These are phyloP conservation scores for Sebastes kiyomatsui DNA, from an alignment of 2,797 vertebrate species.

Conservation along the genomic window DNA sequence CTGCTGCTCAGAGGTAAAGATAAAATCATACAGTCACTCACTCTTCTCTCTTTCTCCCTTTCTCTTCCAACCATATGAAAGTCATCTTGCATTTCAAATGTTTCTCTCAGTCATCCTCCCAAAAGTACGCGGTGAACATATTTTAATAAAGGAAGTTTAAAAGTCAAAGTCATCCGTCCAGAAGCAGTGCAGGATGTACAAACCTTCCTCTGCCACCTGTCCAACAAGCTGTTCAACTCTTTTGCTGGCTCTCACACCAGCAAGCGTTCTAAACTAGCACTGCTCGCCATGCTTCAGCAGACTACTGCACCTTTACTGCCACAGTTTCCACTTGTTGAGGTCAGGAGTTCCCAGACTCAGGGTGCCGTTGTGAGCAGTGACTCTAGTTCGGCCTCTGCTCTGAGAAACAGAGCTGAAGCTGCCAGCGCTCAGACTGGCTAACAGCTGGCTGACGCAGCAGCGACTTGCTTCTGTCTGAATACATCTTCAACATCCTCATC, in stretches of 20 bases:
- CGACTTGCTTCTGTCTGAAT: not conserved
- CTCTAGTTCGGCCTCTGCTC: not conserved
- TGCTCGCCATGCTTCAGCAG: not conserved
- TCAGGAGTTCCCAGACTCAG: not conserved
- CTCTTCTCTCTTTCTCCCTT: not conserved
- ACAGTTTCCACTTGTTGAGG: not conserved
- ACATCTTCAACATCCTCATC: not conserved
- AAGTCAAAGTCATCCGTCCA: too few relatives aligned
- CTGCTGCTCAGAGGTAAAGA: not conserved
- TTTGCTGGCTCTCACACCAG: not conserved
- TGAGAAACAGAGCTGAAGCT: not conserved
- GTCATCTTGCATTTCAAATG: slow-evolving; percentile 14
- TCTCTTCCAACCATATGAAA: not conserved
- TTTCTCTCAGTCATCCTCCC: not conserved
- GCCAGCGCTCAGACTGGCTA: not conserved
- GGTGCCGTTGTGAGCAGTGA: not conserved
- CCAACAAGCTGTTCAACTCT: not conserved
- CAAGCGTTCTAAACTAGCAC: too few relatives aligned
- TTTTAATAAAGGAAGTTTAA: too few relatives aligned
- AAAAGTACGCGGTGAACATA: not conserved
- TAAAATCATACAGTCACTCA: not conserved
- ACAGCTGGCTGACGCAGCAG: not conserved
- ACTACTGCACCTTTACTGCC: fast-evolving
- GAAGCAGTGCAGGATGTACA: not conserved
- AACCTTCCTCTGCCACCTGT: not conserved